phyloP scores from a whole-genome alignment of 2,113 vertebrate genomes.

The Cebidichthys violaceus region DNA sequence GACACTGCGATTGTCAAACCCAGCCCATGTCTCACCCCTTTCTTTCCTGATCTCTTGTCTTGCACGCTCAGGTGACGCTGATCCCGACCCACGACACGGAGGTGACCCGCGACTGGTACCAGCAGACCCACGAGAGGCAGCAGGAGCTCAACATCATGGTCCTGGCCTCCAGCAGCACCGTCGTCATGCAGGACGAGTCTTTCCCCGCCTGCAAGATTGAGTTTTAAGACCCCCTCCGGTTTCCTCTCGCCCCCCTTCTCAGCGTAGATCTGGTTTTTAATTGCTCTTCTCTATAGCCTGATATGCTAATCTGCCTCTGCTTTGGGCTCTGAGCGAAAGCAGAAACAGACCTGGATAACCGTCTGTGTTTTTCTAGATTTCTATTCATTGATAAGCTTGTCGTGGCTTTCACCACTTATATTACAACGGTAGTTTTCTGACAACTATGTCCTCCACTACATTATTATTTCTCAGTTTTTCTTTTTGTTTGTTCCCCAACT shows the following conservation, averaged over 20 bases:
- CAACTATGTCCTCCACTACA: neutral
- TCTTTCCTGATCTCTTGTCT: neutral
- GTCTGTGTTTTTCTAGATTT: slow-evolving; percentile 55
- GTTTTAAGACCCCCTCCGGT: slow-evolving; percentile 85
- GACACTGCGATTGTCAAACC: too few species aligned
- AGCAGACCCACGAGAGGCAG: slow-evolving; percentile 97
- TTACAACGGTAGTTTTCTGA: slow-evolving; percentile 42
- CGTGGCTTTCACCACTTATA: slow-evolving; percentile 47
- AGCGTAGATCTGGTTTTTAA: slow-evolving; percentile 52
- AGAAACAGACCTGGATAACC: slow-evolving; percentile 42
- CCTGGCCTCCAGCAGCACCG: slow-evolving; percentile 98
- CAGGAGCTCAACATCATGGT: slow-evolving; percentile 98
- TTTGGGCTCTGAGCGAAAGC: slow-evolving; percentile 9
- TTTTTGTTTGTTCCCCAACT: neutral
- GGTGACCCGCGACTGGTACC: slow-evolving; percentile 98
- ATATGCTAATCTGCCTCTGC: slow-evolving; percentile 52
- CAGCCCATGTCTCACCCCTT: too few species aligned
- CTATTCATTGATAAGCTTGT: slow-evolving; percentile 54
- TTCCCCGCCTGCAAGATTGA: slow-evolving; percentile 99
- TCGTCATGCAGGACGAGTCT: slow-evolving; percentile 99
- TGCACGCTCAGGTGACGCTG: slow-evolving; percentile 89
- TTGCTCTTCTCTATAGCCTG: slow-evolving; percentile 52
- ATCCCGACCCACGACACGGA: slow-evolving; percentile 99
- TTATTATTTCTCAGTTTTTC: slow-evolving; percentile 1
- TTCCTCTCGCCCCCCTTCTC: slow-evolving; percentile 23